Evolutionary conservation across 2,797 vertebrate genomes (phyloP).

Genomic region (Spinus pinus): DNA sequence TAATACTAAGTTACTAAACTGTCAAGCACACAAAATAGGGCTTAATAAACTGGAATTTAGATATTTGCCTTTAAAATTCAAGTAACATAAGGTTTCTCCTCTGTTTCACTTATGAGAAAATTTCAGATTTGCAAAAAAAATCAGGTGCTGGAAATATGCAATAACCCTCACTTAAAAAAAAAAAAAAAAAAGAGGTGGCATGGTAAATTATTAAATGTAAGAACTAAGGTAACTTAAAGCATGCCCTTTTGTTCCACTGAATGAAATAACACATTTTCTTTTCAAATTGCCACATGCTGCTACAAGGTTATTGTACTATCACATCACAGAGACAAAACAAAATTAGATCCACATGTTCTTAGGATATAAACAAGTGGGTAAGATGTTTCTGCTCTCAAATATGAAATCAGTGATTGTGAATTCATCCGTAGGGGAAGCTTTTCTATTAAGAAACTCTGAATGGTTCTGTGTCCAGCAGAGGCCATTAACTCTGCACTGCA

Average conservation of each 20-base stretch:
- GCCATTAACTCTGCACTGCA: neutral
- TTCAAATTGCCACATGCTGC: conserved; percentile 4
- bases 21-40: neutral
- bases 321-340: neutral
- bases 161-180: neutral
- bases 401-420: neutral
- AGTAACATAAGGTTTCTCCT: neutral
- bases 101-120: neutral
- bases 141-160: neutral
- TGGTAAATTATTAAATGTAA: neutral
- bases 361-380: neutral
- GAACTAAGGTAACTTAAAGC: neutral
- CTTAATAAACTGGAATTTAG: neutral
- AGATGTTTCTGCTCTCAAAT: conserved; percentile 6
- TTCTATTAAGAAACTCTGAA: conserved; percentile 11
- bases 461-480: neutral
- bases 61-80: neutral
- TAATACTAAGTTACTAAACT: neutral
- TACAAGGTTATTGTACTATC: neutral
- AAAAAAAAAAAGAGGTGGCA: neutral
- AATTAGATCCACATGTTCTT: neutral
- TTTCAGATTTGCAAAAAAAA: neutral
- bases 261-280: neutral
- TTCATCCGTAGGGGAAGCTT: neutral
- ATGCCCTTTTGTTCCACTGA: neutral